Evolutionary conservation across 2,888 invertebrate species (phyloP).

Genomic region (Phytoseiulus persimilis): DNA sequence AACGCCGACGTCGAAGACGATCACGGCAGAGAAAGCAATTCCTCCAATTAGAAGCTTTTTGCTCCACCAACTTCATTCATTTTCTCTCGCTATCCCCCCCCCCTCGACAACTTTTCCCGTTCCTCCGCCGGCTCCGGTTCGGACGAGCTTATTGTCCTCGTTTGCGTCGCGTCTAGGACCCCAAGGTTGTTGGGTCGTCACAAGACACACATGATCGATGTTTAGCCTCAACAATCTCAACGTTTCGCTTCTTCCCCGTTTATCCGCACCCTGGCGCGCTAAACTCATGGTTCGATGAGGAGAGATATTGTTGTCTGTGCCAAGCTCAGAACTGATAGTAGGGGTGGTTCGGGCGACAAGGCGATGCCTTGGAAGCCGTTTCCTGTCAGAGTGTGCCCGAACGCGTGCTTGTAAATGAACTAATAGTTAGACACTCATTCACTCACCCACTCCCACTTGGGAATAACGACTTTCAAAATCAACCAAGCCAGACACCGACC

Average conservation of each 20-base stretch:
- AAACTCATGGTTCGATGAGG: no score
- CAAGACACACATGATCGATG: no score
- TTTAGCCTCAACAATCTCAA: no score
- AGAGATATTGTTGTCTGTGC: not conserved
- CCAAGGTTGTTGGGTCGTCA: no score
- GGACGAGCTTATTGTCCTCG: not conserved
- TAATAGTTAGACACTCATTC: not conserved
- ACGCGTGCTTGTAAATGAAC: not conserved
- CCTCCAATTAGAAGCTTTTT: not conserved
- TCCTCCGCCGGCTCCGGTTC: not conserved
- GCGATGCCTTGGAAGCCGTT: not conserved
- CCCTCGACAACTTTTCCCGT: not conserved
- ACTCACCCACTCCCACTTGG: conserved; percentile 5
- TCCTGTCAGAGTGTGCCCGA: not conserved
- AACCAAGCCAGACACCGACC: not conserved
- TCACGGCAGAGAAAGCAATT: not conserved
- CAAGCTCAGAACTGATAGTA: not conserved
- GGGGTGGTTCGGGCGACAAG: not conserved
- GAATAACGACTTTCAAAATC: not conserved
- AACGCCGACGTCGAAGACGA: not conserved
- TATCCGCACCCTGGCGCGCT: no score
- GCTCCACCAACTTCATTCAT: not conserved
- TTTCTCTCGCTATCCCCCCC: not conserved
- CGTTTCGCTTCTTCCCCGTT: no score
- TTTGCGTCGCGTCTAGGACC: no score